Evolutionary conservation across 2,888 invertebrate genomes (phyloP).

Genomic region (Mythimna vitellina): DNA sequence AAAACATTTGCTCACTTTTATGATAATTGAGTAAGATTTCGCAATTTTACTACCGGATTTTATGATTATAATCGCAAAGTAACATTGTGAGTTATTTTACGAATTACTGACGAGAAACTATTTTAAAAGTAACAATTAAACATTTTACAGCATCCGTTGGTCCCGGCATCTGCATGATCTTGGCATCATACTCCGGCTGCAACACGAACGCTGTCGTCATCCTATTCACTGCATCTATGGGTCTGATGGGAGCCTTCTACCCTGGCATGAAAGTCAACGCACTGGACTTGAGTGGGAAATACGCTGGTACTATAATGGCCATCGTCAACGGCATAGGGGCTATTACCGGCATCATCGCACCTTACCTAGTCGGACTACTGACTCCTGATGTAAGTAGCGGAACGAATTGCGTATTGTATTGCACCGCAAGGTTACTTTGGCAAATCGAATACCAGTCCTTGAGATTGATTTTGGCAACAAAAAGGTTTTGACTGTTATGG

Average conservation of each 20-base stretch:
- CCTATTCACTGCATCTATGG: constrained; percentile 93
- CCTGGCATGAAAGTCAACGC: constrained; percentile 93
- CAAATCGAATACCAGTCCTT: constrained; percentile 36
- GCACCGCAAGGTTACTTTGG: constrained; percentile 49
- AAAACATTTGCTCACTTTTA: constrained; percentile 56
- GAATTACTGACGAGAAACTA: constrained; percentile 14
- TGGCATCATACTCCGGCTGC: constrained; percentile 93
- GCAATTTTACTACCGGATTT: constrained; percentile 20
- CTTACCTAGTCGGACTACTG: constrained; percentile 92
- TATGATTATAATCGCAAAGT: constrained; percentile 26
- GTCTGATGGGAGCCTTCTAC: constrained; percentile 93
- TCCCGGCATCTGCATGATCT: constrained; percentile 92
- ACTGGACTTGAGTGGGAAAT: constrained; percentile 92
- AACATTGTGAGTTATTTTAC: neutral
- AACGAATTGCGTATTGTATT: constrained; percentile 62
- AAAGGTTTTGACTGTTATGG: constrained; percentile 43
- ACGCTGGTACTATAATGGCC: constrained; percentile 93
- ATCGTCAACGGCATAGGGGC: constrained; percentile 94
- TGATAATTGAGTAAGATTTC: constrained; percentile 34
- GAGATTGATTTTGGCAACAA: constrained; percentile 42
- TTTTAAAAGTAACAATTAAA: constrained; percentile 7
- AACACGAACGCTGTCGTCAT: constrained; percentile 91
- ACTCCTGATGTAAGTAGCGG: constrained; percentile 91
- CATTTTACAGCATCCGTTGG: constrained; percentile 91
- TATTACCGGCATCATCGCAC: constrained; percentile 93